Evolutionary conservation across 2,113 vertebrate genomes (phyloP), one percentile per base, ranked within the genome.

Genomic region (Vidua macroura): DNA sequence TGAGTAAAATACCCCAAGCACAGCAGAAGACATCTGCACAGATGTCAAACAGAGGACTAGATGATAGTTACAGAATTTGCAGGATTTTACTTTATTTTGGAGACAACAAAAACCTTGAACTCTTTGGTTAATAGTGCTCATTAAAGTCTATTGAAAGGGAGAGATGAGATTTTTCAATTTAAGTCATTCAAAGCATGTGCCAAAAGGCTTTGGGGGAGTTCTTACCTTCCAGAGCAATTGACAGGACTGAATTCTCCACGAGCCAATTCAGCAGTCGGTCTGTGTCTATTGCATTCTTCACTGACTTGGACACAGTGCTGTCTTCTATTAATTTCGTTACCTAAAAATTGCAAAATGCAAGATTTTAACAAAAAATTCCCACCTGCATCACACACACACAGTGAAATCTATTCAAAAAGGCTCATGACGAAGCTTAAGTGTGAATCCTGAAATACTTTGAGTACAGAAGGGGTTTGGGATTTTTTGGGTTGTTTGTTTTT

Each of bases 251-350:
- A 95, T 99, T 99, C 96, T 99, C 99, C 80, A 99, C 99, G 3
- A 99, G 98, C 99, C 99, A 99, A 62, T 99, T 99, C 39, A 99
- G 97, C 23, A 99, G 96, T 74, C 99, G 97, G 95, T 99, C 99
- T 17, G 99, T 99, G 95, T 99, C 99, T 75, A 99, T 99, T 73
- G 99, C 99, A 43, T 99, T 99, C 97, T 99, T 99, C 97, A 99
- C 99, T 1, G 99, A 99, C 95, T 99, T 99, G 33, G 99, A 99
- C 92, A 99, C 98, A 16, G 99, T 99, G 96, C 99, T 99, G 96
- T 99, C 99, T 96, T 99, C 99, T 96, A 99, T 99, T 82, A 99
- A 97, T 97, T 99, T 99, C 0, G 99, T 99, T 93, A 99, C 99
- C 99, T 99, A 90, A 75, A 94, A 97, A 95, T 93, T 33, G 49